Percentiles rank a stretch among this genome's conserved stretches.
These are phyloP conservation scores for Cistogaster globosa DNA, from an alignment of 2,888 invertebrate species.

Conservation along the genomic window DNA sequence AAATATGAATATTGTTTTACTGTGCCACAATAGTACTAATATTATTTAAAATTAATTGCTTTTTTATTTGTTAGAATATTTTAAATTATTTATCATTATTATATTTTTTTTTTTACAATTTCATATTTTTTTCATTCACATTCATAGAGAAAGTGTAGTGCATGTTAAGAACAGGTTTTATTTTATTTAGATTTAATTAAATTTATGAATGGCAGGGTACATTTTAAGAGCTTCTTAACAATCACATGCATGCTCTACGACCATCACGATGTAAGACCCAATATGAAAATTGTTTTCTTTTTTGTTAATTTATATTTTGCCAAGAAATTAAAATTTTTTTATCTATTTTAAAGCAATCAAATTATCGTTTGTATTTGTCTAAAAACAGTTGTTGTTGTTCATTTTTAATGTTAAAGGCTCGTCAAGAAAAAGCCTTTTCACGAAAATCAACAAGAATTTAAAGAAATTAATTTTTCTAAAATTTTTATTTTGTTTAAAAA, in stretches of 20 bases:
- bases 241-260: not conserved
- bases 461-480: too few relatives aligned
- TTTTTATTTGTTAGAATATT: not conserved
- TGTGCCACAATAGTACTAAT: too few relatives aligned
- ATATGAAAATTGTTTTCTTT: not conserved
- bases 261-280: not conserved
- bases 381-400: slow-evolving; percentile 22
- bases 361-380: not conserved
- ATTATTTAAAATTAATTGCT: too few relatives aligned
- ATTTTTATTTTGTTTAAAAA: too few relatives aligned
- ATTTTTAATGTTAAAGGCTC: not conserved
- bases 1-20: too few relatives aligned
- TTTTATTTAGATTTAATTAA: not conserved
- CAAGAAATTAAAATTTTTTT: slow-evolving; percentile 40
- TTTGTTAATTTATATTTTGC: slow-evolving; percentile 49
- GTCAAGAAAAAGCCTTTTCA: slow-evolving; percentile 21
- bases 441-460: slow-evolving; percentile 5
- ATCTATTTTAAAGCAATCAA: not conserved
- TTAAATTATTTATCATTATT: not conserved
- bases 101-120: not conserved
- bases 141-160: too few relatives aligned
- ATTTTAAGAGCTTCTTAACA: not conserved
- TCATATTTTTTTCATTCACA: not conserved
- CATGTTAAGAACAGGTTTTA: not conserved
- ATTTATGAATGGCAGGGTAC: slow-evolving; percentile 8